phyloP scores from a whole-genome alignment of 2,797 vertebrate species.

The Melanotaenia boesemani region DNA sequence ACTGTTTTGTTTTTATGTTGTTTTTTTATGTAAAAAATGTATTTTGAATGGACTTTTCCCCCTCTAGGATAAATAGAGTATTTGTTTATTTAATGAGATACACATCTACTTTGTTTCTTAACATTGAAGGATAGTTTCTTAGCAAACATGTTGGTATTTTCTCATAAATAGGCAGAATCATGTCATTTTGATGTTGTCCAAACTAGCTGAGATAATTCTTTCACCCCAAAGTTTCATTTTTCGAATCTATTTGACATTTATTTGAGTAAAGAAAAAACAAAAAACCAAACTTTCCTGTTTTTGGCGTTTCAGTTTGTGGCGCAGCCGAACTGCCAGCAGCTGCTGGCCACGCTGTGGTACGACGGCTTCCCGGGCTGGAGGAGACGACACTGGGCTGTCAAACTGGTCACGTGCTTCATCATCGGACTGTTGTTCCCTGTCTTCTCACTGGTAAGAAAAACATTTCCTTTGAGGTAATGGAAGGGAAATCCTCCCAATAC shows the following conservation, averaged over 20 bases:
- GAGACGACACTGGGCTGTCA: constrained; percentile 95
- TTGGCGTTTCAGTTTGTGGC: constrained; percentile 89
- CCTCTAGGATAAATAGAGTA: too few species aligned
- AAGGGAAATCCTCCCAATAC: neutral
- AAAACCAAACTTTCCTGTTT: neutral
- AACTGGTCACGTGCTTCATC: constrained; percentile 95
- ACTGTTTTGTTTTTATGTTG: too few species aligned
- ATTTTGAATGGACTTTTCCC: too few species aligned
- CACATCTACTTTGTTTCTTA: too few species aligned
- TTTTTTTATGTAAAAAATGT: too few species aligned
- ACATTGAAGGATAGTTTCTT: too few species aligned
- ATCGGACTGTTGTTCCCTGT: constrained; percentile 95
- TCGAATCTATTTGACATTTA: neutral
- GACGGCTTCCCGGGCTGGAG: constrained; percentile 98
- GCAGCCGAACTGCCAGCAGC: constrained; percentile 98
- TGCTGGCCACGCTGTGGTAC: constrained; percentile 96
- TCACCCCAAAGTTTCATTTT: neutral
- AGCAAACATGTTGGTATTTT: too few species aligned
- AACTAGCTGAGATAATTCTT: neutral
- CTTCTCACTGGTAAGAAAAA: constrained; percentile 84
- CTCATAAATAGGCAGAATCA: too few species aligned
- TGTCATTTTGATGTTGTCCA: neutral
- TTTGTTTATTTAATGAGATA: too few species aligned
- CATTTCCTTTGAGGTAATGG: accelerated
- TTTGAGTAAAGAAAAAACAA: too few species aligned